Evolutionary conservation across 2,888 invertebrate species (phyloP), one percentile per base, ranked within the genome.

Genomic region (Bombyx huttoni): DNA sequence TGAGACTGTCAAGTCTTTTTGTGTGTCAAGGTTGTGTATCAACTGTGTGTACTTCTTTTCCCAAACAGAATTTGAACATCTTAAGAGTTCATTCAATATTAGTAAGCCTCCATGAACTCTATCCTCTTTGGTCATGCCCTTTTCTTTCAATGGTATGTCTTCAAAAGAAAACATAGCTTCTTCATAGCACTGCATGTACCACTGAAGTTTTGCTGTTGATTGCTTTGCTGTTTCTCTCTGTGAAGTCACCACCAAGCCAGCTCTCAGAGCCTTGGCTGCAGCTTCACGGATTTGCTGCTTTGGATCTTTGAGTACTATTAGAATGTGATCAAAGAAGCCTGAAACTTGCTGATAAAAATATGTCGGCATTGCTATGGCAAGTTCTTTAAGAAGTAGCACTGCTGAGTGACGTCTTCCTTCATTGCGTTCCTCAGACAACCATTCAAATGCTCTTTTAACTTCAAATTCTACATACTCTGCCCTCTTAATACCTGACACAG

Each of bases 391-490:
- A 13, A 99, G 93, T 49, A 99, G 89, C 2, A 98, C 97, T 10
- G 98, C 98, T 10, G 97, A 97, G 78, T 96, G 96, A 50, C 97
- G 90, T 73, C 96, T 94, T 3, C 96, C 94, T 89, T 98, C 98
- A 76, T 96, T 93, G 61, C 97, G 90, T 67, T 97, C 98, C 51
- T 94, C 95, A 34, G 94, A 93, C 7, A 99, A 89, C 97, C 97
- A 98, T 76, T 99, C 99, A 75, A 98, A 95, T 1, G 98, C 97
- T 69, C 96, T 90, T 76, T 97, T 97, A 1, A 98, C 96, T 84
- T 98, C 98, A 87, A 98, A 98, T 68, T 98, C 98, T n/a, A 99
- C 98, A 75, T 98, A 98, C 73, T 98, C 98, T 0, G 97, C 96
- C 35, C 98, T 95, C 76, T 96, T 97, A 0, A 97, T 96, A 12